A percentile compares a stretch with the other conserved stretches of the same genome.
These are phyloP conservation scores for Sinocyclocheilus anshuiensis DNA, from an alignment of 2,113 vertebrate species.

Conservation along the genomic window DNA sequence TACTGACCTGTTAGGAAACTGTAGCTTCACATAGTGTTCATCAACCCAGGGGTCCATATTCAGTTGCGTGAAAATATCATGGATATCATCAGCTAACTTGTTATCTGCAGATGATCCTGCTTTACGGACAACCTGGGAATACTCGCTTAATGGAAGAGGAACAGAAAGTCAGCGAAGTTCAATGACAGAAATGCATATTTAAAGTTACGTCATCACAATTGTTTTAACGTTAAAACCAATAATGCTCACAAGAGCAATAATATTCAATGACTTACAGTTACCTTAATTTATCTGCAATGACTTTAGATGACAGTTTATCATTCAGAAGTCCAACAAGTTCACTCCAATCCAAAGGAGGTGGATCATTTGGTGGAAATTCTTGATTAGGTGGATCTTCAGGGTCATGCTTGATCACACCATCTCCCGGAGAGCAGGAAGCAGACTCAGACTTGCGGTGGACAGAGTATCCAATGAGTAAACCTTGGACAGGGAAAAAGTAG, in stretches of 20 bases:
- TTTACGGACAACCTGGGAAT: constrained; percentile 54
- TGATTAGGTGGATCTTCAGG: no score
- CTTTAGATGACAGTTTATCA: constrained; percentile 52
- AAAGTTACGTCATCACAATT: background rate
- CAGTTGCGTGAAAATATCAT: constrained; percentile 67
- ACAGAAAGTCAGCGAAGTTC: background rate
- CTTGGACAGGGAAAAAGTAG: constrained; percentile 63
- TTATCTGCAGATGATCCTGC: constrained; percentile 81
- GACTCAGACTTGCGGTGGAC: constrained; percentile 38
- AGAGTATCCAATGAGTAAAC: constrained; percentile 81
- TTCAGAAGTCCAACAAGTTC: constrained; percentile 68
- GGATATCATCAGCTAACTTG: constrained; percentile 62
- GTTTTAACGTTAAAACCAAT: background rate
- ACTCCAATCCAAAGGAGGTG: constrained; percentile 71
- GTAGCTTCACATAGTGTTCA: constrained; percentile 84
- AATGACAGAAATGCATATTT: background rate
- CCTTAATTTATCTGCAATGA: constrained; percentile 69
- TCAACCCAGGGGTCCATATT: constrained; percentile 80
- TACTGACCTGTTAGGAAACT: constrained; percentile 68
- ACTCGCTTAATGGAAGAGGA: constrained; percentile 52
- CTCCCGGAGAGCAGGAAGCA: background rate
- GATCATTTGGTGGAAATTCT: background rate
- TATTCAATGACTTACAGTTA: constrained; percentile 58
- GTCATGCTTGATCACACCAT: background rate
- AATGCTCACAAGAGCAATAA: background rate